These are phyloP conservation scores for Istiophorus platypterus DNA, from an alignment of 2,113 vertebrate species.

Conservation along the genomic window DNA sequence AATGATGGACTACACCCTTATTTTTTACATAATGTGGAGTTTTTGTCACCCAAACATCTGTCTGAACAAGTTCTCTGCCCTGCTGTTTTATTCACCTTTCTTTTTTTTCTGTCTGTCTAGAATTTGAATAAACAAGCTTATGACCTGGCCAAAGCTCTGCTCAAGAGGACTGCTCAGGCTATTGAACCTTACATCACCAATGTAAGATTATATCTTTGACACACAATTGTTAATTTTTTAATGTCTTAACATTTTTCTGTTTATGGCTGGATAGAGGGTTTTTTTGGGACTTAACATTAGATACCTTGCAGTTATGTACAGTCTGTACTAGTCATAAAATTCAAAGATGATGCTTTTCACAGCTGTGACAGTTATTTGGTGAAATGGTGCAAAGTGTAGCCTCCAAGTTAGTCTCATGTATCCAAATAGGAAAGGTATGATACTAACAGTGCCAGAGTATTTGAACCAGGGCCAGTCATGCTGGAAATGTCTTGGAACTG, in stretches of 20 bases:
- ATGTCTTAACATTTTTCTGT: not conserved
- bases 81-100: not conserved
- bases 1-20: not conserved
- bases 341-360: not conserved
- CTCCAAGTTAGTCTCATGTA: not conserved
- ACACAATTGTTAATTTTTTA: not conserved
- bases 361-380: not conserved
- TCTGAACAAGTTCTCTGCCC: not conserved
- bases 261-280: not conserved
- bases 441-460: not conserved
- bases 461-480: constrained; percentile 2
- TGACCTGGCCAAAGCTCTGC: constrained; percentile 96
- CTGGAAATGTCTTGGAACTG: constrained; percentile 19
- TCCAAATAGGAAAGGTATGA: not conserved
- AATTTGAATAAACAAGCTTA: constrained; percentile 99
- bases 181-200: constrained; percentile 99
- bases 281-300: not conserved
- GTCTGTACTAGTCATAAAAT: not conserved
- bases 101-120: constrained; percentile 76
- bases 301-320: not conserved
- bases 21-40: not conserved
- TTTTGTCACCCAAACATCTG: not conserved
- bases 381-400: not conserved
- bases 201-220: constrained; percentile 84
- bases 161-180: constrained; percentile 98